Base-by-base conservation (phyloP, 2,888 invertebrate genomes). In the Nymphalis urticae region DNA sequence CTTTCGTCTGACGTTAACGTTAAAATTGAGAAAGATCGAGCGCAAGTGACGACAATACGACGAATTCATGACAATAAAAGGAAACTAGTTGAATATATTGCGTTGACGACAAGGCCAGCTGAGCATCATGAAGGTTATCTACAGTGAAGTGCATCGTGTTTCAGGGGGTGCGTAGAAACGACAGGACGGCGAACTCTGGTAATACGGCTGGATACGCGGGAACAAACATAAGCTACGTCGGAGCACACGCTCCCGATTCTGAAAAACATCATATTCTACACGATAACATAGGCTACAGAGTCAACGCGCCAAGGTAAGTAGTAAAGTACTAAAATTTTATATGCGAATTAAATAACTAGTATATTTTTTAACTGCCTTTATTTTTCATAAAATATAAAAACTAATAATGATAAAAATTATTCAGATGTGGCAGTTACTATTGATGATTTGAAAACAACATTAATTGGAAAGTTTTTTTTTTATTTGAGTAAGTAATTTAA, bases 101-200 rank as follows among this genome's bases (percentile, higher is more conserved):
- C 50, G 36, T 60, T 51, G 63, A 50, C 62, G 42, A 59, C 61
- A 66, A 48, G 60, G 48, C 64, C 51, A 58, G 60, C 61, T 62
- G 66, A 27, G 24, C 36, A 61, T 36, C 58, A 67, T 66, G 66
- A 47, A 64, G 62, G 62, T 73, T 64, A 68, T 69, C 80, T 86
- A 83, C 87, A 88, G 83, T 81, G 81, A 80, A 79, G 81, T 86
- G 80, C 86, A 76, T 86, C 86, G 86, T 90, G 85, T 90, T 92
- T 90, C 92, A 92, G 92, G 85, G 84, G 90, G 96, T 95, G 83
- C 94, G 95, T 95, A 95, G 95, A 89, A 94, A 95, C 92, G 95
- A 94, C 96, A 89, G 93, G 95, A 95, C 96, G 89, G 92, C 92
- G 89, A 88, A 91, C 93, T 95, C 95, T 87, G 89, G 94, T 89